These are phyloP conservation scores for Cossypha niveicapilla DNA, from an alignment of 2,797 vertebrate species.

Conservation along the genomic window DNA sequence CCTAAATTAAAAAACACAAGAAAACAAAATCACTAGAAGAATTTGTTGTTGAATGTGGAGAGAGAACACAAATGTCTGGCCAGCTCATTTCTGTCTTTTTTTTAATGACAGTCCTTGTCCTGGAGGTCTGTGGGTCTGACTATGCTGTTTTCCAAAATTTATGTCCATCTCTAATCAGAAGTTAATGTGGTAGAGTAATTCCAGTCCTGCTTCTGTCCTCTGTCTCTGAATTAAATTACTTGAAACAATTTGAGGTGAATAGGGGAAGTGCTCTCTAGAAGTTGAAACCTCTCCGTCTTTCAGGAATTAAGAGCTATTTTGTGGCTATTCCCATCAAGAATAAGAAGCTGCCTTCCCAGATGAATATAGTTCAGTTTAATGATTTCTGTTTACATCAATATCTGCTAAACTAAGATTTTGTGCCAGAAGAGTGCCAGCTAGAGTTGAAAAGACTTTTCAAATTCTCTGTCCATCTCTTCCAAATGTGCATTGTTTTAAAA, in stretches of 20 bases:
- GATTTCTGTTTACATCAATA: neutral
- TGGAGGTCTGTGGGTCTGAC: neutral
- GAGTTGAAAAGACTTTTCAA: neutral
- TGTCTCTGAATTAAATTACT: conserved; percentile 2
- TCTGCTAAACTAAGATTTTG: neutral
- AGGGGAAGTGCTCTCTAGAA: neutral
- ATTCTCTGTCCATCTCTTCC: neutral
- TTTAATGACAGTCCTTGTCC: neutral
- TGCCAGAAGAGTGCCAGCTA: neutral
- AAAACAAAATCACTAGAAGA: neutral
- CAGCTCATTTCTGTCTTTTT: neutral
- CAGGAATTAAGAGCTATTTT: neutral
- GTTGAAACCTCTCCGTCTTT: neutral
- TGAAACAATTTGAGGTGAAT: neutral
- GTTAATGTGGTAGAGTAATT: neutral
- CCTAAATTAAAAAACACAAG: neutral
- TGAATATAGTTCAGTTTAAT: neutral
- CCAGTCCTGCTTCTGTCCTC: neutral
- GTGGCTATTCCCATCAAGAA: neutral
- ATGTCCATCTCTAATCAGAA: neutral
- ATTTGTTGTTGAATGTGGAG: neutral
- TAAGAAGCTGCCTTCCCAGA: neutral
- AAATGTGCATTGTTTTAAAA: neutral
- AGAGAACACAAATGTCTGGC: neutral
- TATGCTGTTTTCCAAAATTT: neutral